A percentile compares a stretch with the other conserved stretches of the same genome.
Conservation (phyloP, 37 sponge, comb jelly and placozoan species). For the Chondrilla cf. caribensis region DNA sequence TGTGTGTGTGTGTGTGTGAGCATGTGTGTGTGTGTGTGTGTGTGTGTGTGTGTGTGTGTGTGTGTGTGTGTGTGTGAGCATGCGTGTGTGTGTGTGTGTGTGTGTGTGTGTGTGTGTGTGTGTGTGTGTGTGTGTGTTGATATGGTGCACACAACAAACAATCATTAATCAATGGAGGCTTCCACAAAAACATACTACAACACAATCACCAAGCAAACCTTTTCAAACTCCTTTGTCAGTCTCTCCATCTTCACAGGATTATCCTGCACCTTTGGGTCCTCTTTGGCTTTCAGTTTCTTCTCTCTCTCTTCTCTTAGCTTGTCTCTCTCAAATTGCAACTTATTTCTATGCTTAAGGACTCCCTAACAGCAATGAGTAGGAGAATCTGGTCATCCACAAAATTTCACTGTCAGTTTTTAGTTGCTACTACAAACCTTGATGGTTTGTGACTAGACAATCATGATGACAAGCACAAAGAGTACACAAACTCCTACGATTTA, state of each 20-base stretch:
- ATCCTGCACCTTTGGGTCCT: slow-evolving; percentile 33
- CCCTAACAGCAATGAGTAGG: too few species aligned
- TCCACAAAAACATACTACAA: background rate
- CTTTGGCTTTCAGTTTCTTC: slow-evolving; percentile 51
- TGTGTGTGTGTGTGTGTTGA: background rate
- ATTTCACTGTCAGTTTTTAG: too few species aligned
- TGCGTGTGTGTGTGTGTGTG: slow-evolving; percentile 1
- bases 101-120: slow-evolving; percentile 10
- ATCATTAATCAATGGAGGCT: background rate
- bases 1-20: background rate
- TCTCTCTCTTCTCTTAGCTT: slow-evolving; percentile 45
- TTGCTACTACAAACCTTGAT: too few species aligned
- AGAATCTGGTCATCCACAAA: too few species aligned
- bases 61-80: slow-evolving; percentile 1
- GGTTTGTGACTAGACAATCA: too few species aligned
- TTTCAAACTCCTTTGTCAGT: slow-evolving; percentile 48
- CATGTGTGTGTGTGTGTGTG: slow-evolving; percentile 1
- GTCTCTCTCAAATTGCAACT: slow-evolving; percentile 60
- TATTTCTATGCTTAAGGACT: slow-evolving; percentile 51
- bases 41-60: slow-evolving; percentile 8
- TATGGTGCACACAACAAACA: slow-evolving; percentile 1
- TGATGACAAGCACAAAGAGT: too few species aligned
- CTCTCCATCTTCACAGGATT: slow-evolving; percentile 42
- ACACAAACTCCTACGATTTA: too few species aligned
- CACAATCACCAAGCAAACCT: slow-evolving; percentile 13